A percentile compares a stretch with the other conserved stretches of the same genome.
Evolutionary conservation across 1,140 invertebrate species (phyloP).

Genomic region (Drosophila rufa): DNA sequence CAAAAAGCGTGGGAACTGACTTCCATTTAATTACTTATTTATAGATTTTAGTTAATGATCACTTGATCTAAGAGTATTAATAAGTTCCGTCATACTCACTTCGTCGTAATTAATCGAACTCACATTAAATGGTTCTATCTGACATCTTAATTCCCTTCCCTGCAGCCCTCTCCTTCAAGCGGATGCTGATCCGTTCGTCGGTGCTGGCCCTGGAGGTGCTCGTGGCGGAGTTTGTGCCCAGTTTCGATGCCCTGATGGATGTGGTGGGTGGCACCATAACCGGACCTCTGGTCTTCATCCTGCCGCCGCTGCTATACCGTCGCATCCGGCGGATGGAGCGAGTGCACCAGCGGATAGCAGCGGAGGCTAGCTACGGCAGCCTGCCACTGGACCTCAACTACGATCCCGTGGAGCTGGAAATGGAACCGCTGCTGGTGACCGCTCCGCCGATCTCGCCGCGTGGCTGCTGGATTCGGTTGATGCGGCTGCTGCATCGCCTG

Average conservation of each 20-base stretch:
- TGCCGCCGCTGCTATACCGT: constrained; percentile 93
- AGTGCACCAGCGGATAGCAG: constrained; percentile 69
- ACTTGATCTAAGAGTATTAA: neutral
- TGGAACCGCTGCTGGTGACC: constrained; percentile 63
- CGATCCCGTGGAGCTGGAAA: constrained; percentile 70
- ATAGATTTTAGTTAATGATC: constrained; percentile 4
- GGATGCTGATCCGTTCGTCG: constrained; percentile 90
- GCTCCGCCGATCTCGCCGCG: constrained; percentile 32
- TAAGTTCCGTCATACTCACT: neutral
- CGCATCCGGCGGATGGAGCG: constrained; percentile 86
- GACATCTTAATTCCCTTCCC: constrained; percentile 55
- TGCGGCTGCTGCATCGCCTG: constrained; percentile 58
- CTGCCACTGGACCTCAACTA: constrained; percentile 77
- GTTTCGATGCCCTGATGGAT: constrained; percentile 95
- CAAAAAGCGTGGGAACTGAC: neutral
- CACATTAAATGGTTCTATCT: neutral
- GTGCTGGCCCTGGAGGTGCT: constrained; percentile 91
- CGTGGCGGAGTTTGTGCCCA: constrained; percentile 92
- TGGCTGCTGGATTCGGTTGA: constrained; percentile 60
- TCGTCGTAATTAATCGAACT: constrained; percentile 8
- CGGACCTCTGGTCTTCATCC: constrained; percentile 93
- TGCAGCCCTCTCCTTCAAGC: constrained; percentile 91
- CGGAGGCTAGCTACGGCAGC: constrained; percentile 78
- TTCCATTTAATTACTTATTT: neutral
- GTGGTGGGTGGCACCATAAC: constrained; percentile 94